A percentile compares a stretch with the other conserved stretches of the same genome.
These are phyloP conservation scores for Oconnorella tubifera DNA, from an alignment of 2,888 invertebrate species.

Conservation along the genomic window DNA sequence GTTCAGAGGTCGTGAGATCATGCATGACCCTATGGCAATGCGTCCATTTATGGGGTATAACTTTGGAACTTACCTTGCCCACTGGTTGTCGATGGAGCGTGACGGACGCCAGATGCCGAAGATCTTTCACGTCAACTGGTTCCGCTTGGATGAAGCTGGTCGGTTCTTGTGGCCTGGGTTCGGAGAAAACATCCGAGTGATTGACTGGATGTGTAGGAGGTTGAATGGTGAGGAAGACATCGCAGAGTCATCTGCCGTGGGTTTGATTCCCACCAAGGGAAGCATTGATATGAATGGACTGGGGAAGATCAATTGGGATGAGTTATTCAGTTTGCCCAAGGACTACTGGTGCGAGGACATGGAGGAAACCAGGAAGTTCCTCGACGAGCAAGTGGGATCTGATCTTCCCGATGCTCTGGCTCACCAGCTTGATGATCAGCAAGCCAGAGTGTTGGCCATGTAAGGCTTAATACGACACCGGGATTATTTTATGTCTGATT, in stretches of 20 bases:
- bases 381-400: conserved; percentile 79
- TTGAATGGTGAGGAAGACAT: conserved; percentile 61
- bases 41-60: conserved; percentile 49
- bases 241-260: conserved; percentile 56
- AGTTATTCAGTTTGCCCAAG: conserved; percentile 78
- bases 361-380: conserved; percentile 77
- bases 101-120: conserved; percentile 37
- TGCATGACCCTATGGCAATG: conserved; percentile 50
- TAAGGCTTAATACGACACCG: no score
- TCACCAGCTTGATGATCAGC: conserved; percentile 62
- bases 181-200: conserved; percentile 42
- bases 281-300: conserved; percentile 26
- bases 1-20: conserved; percentile 41
- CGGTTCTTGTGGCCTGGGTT: conserved; percentile 43
- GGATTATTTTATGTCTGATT: no score
- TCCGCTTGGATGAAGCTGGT: conserved; percentile 37
- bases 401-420: conserved; percentile 75
- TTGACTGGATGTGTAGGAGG: conserved; percentile 41
- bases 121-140: conserved; percentile 46
- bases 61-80: conserved; percentile 42
- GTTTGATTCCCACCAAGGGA: conserved; percentile 34
- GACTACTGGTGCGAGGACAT: conserved; percentile 83
- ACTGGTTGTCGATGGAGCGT: conserved; percentile 39
- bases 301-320: conserved; percentile 59
- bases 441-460: conserved; percentile 23